Base-by-base conservation (phyloP, 2,797 vertebrate genomes). In the Potorous gilbertii region DNA sequence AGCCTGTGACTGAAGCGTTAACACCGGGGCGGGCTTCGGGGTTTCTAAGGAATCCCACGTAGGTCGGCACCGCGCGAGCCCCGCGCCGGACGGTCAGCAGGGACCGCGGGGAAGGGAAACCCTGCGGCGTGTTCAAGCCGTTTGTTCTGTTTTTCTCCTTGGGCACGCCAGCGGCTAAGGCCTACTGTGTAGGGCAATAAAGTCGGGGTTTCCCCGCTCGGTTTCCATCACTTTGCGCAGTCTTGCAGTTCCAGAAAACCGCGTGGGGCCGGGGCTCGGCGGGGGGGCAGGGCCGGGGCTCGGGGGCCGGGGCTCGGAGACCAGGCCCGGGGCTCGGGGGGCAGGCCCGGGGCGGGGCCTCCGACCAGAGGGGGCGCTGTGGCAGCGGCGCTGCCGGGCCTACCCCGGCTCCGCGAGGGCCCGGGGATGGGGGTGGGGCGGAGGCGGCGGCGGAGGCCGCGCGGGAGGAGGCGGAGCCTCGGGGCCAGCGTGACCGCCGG, bases 311-410 rank as follows among this genome's bases (percentile, higher is more conserved):
- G 1, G 46, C 52, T 21, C 52, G 59, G 14, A 40, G 93, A 93
- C 55, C 50, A 50, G 18, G 74, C n/a, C 13, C 5, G 74, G 13
- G 56, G 12, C 90, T 94, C 96, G 96, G 96, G n/a, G n/a, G 94
- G 54, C 50, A 50, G 18, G 74, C n/a, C 13, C 5, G 74, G 13
- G 56, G 12, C 90, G 95, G 95, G 96, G 96, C 97, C 97, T 97
- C 97, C 97, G 94, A 92, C 96, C 97, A 56, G 54, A 21, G 95
- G 92, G 96, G 97, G 96, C 96, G 98, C 97, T 97, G 94, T 96
- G 93, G 92, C 34, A 1, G 9, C 66, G 54, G 93, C 92, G 59
- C 50, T 4, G 24, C 1, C 0, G 2, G 28, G 28, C 66, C 18
- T n/a, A 24, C 0, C 16, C n/a, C 66, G n/a, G n/a, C 66, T 9